Conservation (phyloP, 2,888 invertebrate genomes). For the Caenorhabditis doughertyi region DNA sequence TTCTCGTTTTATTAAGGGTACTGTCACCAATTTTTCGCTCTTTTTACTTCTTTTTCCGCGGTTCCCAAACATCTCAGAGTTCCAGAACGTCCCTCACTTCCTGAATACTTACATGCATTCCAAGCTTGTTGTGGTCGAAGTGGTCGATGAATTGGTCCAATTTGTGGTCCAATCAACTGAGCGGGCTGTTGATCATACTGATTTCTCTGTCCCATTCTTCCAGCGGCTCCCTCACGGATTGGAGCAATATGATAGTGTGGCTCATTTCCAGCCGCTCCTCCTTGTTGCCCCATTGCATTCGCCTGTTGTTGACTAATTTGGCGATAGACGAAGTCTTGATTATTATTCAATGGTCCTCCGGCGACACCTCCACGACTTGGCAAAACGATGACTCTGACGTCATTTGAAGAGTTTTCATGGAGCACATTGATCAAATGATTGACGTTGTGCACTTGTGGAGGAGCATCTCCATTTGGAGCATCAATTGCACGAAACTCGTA, state of each 20-base stretch:
- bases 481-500: conserved; percentile 49
- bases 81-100: no score
- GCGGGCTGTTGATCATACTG: neutral
- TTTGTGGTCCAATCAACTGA: neutral
- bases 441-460: conserved; percentile 26
- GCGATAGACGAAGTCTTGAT: conserved; percentile 8
- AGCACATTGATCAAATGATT: conserved; percentile 39
- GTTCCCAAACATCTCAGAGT: no score
- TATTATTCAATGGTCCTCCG: conserved; percentile 15
- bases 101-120: conserved; percentile 1
- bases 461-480: conserved; percentile 3
- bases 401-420: conserved; percentile 11
- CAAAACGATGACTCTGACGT: conserved; percentile 34
- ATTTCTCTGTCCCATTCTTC: neutral
- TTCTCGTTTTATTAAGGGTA: no score
- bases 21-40: no score
- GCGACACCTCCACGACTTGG: conserved; percentile 9
- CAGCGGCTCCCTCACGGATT: neutral
- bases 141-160: neutral
- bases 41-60: no score
- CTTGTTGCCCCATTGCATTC: neutral
- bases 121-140: neutral
- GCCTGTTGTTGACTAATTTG: neutral
- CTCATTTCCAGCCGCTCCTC: no score
- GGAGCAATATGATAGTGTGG: conserved; percentile 3